Base-by-base conservation (phyloP, 1,140 invertebrate genomes). In the Marisa cornuarietis region DNA sequence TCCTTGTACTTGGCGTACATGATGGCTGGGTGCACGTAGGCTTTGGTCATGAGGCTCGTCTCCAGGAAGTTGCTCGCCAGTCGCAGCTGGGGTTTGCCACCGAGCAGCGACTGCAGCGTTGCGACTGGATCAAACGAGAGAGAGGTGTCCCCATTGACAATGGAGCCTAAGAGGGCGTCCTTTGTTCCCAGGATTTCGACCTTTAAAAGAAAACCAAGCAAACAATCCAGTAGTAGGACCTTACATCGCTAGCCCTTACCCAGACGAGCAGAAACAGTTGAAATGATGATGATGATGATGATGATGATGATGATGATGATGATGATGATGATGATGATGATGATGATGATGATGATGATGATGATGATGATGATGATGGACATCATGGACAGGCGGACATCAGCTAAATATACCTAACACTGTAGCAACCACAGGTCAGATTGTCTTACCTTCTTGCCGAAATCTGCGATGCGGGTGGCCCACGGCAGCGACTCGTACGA, bases 1-100 rank as follows among this genome's bases (percentile, higher is more conserved):
- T 87, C 83, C 26, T 82, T 83, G 87, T 87, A 89, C 14, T 81
- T 81, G 8, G 84, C 83, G 52, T 86, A 85, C 54, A 88, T 80
- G n/a, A 88, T 85, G 2, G 83, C 83, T 18, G 87, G 85, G 71
- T 85, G 82, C 31, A 89, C 58, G 71, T 83, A 86, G 24, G 74
- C 62, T 51, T 87, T 83, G 16, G 85, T 80, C 78, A 83, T 83
- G 2, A 88, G 79, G 61, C 77, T 73, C 24, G 85, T 76, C 71
- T 87, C 87, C 16, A 87, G 58, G 79, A 72, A 82, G 68, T 79
- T 80, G 58, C 79, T 79, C 31, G 81, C 75, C 52, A 76, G 71
- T 20, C 22, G 74, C 4, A 84, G 73, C 58, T 73, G 51, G 13
- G 83, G 83, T 42, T 78, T 61, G 3, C 68, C 61, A 6, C 83